Conservation (phyloP, 2,888 invertebrate species). For the Coecobrya sp. region DNA sequence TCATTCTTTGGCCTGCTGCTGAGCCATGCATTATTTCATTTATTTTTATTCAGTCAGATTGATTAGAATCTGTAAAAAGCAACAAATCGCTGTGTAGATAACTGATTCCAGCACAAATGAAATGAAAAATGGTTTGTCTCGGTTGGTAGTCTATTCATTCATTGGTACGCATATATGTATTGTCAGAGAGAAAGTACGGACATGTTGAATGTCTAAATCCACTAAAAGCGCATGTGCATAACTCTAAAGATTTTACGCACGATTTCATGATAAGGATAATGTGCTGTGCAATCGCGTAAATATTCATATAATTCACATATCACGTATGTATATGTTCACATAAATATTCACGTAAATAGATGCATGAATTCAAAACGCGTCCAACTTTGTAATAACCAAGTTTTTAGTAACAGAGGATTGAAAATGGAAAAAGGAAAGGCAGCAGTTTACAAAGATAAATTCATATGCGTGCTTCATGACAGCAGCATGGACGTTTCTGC, state of each 20-base stretch:
- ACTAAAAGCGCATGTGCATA: not conserved
- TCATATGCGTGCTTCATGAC: conserved; percentile 23
- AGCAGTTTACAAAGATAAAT: conserved; percentile 10
- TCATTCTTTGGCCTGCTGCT: not conserved
- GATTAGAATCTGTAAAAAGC: conserved; percentile 28
- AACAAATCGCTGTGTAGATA: not conserved
- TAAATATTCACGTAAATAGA: conserved; percentile 33
- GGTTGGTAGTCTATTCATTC: conserved; percentile 23
- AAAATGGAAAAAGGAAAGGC: conserved; percentile 35
- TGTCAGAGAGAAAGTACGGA: not conserved
- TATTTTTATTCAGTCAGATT: conserved; percentile 16
- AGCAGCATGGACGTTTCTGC: not conserved
- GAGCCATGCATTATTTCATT: not conserved
- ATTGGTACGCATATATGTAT: not conserved
- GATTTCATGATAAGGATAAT: not conserved
- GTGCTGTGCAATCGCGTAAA: too few species aligned
- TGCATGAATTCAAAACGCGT: conserved; percentile 66
- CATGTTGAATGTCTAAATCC: not conserved
- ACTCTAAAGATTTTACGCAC: not conserved
- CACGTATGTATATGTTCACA: too few species aligned
- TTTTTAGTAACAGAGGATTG: conserved; percentile 5
- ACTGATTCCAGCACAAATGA: not conserved
- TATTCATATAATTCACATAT: too few species aligned
- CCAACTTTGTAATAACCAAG: conserved; percentile 5
- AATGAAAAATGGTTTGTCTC: conserved; percentile 27